Base-by-base conservation (phyloP, 2,113 vertebrate genomes). In the Leiothrix lutea region DNA sequence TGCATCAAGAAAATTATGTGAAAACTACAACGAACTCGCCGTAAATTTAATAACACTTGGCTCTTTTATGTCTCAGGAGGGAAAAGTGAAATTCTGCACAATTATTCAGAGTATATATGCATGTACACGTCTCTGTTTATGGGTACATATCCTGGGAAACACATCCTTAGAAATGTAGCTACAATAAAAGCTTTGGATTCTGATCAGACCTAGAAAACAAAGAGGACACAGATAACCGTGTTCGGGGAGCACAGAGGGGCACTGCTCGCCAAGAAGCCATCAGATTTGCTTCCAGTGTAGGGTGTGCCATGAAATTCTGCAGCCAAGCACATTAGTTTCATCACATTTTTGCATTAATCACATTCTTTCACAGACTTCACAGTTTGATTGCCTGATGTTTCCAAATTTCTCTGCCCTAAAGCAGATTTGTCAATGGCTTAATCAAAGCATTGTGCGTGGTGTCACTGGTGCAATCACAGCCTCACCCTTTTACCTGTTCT, bases 331-430 rank as follows among this genome's bases (percentile, higher is more conserved):
- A 83, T 98, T 94, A 84, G 93, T 95, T 95, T 80, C 92, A 51
- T 97, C 94, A 62, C 95, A 56, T 96, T 96, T 94, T 83, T 96
- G 93, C 94, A 96, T 97, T 95, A 97, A 96, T 98, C 97, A 95
- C 92, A 38, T 95, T 96, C 96, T 97, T 97, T 95, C 95, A 89
- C 94, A 97, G 97, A 64, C 96, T 91, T 97, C 97, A 96, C 96
- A 96, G 97, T 97, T 96, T 96, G 98, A 96, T 92, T 94, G 96
- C 97, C 96, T 73, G 96, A 95, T 88, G 95, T 96, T 97, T 97
- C 97, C 95, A 94, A 93, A 96, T 97, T 94, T 88, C 93, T 86
- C 90, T 96, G 95, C 97, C 97, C 95, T 73, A 33, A 87, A 96
- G 96, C 96, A 88, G 94, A 80, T 90, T 82, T 95, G 94, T 96